Conservation (phyloP, 2,797 vertebrate species). For the Oreochromis grahami region DNA sequence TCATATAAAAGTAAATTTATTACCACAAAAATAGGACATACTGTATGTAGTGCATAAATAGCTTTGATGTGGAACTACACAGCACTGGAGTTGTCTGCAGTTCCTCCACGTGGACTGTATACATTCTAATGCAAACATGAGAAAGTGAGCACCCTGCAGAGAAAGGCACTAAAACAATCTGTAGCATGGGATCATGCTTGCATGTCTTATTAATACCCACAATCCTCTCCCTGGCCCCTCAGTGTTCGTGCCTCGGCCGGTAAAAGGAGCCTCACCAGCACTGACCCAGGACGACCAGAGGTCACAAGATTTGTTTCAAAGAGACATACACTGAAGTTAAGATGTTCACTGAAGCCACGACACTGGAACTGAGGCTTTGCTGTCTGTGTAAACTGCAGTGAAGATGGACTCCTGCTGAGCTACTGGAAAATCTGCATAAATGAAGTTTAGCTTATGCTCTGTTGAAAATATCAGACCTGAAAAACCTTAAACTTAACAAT, state of each 20-base stretch:
- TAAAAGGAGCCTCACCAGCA: conserved; percentile 59
- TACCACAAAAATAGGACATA: conserved; percentile 74
- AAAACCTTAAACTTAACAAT: neutral
- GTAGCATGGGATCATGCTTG: conserved; percentile 22
- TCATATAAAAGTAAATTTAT: conserved; percentile 77
- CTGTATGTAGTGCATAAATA: conserved; percentile 75
- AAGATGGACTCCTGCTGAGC: neutral
- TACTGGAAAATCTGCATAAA: conserved; percentile 6
- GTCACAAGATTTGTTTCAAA: conserved; percentile 48
- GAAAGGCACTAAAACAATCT: conserved; percentile 74
- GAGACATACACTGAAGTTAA: neutral
- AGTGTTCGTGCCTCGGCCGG: conserved; percentile 49
- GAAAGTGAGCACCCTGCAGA: conserved; percentile 49
- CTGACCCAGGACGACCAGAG: conserved; percentile 30
- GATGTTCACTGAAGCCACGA: neutral
- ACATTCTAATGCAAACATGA: conserved; percentile 58
- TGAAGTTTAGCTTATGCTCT: conserved; percentile 12
- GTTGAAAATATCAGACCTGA: neutral
- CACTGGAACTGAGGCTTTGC: neutral
- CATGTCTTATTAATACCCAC: conserved; percentile 33
- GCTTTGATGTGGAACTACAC: conserved; percentile 46
- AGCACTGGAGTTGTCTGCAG: conserved; percentile 3
- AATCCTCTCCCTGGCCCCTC: conserved; percentile 48
- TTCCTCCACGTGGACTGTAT: neutral
- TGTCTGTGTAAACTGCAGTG: neutral